Conservation (phyloP, 2,113 vertebrate genomes). For the Oncorhynchus masou region DNA sequence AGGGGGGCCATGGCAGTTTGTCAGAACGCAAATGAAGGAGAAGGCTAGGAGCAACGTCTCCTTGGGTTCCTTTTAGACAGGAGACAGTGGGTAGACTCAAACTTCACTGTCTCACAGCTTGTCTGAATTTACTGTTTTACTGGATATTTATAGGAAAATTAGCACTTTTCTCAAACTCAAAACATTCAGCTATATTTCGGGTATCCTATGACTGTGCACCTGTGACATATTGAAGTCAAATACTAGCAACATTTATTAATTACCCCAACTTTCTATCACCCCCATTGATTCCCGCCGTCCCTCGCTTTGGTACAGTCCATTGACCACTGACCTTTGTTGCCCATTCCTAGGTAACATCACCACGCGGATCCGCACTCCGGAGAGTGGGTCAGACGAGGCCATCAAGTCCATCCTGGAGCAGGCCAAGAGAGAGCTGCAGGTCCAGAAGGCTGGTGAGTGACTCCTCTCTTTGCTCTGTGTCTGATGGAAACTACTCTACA, state of each 20-base stretch:
- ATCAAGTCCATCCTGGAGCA: slow-evolving; percentile 90
- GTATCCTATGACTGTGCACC: too few species aligned
- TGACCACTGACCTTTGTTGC: neutral
- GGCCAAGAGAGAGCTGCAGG: slow-evolving; percentile 88
- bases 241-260: neutral
- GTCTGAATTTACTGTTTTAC: neutral
- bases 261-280: neutral
- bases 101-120: neutral
- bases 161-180: too few species aligned
- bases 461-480: neutral
- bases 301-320: neutral
- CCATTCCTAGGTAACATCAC: slow-evolving; percentile 85
- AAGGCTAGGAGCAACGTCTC: neutral
- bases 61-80: neutral
- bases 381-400: slow-evolving; percentile 85
- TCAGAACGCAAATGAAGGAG: neutral
- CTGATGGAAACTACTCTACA: too few species aligned
- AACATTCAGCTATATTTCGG: too few species aligned
- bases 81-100: neutral
- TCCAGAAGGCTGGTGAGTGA: slow-evolving; percentile 83
- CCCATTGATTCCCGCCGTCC: neutral
- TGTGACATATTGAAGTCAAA: neutral
- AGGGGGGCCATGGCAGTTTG: neutral
- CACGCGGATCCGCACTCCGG: slow-evolving; percentile 83
- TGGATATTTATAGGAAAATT: too few species aligned